Percentiles rank a stretch among this genome's conserved stretches.
Conservation (phyloP, 2,888 invertebrate species). For the Cremastinae sp. region DNA sequence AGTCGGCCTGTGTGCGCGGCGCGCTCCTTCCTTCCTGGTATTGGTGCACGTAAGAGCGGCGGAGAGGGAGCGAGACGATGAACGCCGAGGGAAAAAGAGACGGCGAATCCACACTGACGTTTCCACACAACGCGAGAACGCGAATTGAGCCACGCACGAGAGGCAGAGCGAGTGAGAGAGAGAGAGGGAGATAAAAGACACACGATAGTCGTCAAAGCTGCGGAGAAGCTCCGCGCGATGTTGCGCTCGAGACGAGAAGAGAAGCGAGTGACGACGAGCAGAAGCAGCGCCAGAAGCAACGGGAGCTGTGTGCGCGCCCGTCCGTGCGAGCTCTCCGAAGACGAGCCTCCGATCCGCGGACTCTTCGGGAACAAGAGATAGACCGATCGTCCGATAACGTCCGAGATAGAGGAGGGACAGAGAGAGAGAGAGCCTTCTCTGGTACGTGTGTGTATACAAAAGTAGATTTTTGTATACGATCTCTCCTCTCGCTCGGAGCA, state of each 20-base stretch:
- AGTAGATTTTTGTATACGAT: slow-evolving; percentile 18
- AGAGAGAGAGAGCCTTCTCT: slow-evolving; percentile 47
- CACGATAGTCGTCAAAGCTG: slow-evolving; percentile 20
- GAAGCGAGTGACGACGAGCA: slow-evolving; percentile 45
- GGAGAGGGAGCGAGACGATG: slow-evolving; percentile 31
- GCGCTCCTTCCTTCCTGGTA: slow-evolving; percentile 12
- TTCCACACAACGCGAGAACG: slow-evolving; percentile 33
- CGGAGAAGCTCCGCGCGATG: slow-evolving; percentile 47
- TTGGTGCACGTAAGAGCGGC: slow-evolving; percentile 42
- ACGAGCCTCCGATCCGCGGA: slow-evolving; percentile 56
- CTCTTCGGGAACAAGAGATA: slow-evolving; percentile 57
- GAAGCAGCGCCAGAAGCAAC: slow-evolving; percentile 13
- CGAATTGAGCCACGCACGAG: slow-evolving; percentile 17
- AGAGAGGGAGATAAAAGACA: slow-evolving; percentile 24
- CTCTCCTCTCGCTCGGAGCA: slow-evolving; percentile 56
- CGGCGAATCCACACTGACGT: slow-evolving; percentile 34
- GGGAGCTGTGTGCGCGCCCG: slow-evolving; percentile 42
- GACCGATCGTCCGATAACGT: slow-evolving; percentile 39
- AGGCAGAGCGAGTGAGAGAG: slow-evolving; percentile 30
- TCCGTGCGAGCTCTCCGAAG: slow-evolving; percentile 49
- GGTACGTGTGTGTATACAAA: slow-evolving; percentile 44
- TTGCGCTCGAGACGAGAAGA: slow-evolving; percentile 38
- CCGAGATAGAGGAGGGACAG: slow-evolving; percentile 38
- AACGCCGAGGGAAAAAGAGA: slow-evolving; percentile 49
- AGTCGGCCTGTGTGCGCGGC: slow-evolving; percentile 29